Conservation (phyloP, 2,797 vertebrate genomes). For the Oophaga sylvatica region DNA sequence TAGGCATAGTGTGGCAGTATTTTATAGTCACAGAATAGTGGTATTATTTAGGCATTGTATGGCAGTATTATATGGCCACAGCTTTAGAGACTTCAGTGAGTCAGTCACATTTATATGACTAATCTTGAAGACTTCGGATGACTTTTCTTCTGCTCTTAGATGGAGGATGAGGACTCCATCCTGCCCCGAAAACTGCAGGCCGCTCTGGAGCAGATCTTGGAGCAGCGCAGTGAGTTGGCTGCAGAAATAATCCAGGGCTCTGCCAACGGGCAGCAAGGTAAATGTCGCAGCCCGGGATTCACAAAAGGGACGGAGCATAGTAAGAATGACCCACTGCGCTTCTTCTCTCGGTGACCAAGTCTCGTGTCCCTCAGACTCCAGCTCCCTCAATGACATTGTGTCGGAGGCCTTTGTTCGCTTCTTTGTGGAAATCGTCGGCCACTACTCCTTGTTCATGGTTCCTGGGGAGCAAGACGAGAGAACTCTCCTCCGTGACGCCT, state of each 20-base stretch:
- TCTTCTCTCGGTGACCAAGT: no score
- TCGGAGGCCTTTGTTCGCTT: conserved; percentile 97
- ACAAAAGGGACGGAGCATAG: no score
- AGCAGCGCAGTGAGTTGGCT: conserved; percentile 91
- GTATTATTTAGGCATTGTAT: neutral
- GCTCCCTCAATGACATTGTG: conserved; percentile 86
- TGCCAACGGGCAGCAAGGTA: conserved; percentile 76
- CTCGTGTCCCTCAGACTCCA: conserved; percentile 73
- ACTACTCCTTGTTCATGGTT: conserved; percentile 90
- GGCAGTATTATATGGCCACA: neutral
- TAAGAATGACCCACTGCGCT: no score
- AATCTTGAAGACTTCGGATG: neutral
- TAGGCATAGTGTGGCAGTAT: neutral
- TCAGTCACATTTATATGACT: neutral
- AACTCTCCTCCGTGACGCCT: conserved; percentile 86
- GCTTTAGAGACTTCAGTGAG: no score
- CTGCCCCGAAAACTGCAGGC: conserved; percentile 95
- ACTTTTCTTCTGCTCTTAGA: conserved; percentile 73
- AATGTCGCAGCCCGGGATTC: neutral
- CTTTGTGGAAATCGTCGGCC: conserved; percentile 96
- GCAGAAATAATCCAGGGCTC: conserved; percentile 81
- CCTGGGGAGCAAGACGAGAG: conserved; percentile 85
- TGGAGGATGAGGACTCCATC: conserved; percentile 97
- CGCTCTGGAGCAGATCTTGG: conserved; percentile 91
- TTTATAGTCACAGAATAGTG: neutral